phyloP scores from a whole-genome alignment of 1,140 invertebrate genomes.

The Doryteuthis pealeii region DNA sequence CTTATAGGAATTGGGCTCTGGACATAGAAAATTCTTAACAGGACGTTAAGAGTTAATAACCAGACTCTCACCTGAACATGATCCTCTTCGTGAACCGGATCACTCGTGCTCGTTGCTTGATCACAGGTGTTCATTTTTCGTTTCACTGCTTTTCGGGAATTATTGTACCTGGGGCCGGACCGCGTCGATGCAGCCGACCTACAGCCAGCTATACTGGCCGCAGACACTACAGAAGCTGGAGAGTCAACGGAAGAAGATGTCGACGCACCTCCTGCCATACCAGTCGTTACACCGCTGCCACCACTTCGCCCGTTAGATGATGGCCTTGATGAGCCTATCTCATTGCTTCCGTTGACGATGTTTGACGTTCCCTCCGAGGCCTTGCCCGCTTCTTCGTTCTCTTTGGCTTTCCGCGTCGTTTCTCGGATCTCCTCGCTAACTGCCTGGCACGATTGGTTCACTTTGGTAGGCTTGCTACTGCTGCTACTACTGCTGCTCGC shows the following conservation, averaged over 20 bases:
- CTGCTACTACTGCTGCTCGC: neutral
- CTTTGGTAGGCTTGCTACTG: neutral
- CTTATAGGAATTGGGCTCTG: no score
- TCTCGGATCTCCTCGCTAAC: conserved; percentile 27
- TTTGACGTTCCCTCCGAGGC: neutral
- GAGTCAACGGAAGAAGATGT: neutral
- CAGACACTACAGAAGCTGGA: neutral
- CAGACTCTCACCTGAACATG: conserved; percentile 37
- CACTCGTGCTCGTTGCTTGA: conserved; percentile 37
- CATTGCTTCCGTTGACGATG: neutral
- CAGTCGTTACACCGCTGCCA: neutral
- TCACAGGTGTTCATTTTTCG: conserved; percentile 26
- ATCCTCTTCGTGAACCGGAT: conserved; percentile 37
- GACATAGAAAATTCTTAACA: no score
- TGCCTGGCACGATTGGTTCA: conserved; percentile 25
- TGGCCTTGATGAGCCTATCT: neutral
- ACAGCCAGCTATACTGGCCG: neutral
- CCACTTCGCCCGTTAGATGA: neutral
- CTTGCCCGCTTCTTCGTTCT: conserved; percentile 11
- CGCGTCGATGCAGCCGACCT: neutral
- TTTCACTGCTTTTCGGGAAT: neutral
- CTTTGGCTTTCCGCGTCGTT: conserved; percentile 21
- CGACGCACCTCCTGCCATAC: conserved; percentile 2
- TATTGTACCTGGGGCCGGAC: neutral
- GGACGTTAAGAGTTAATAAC: no score